These are phyloP conservation scores for Rhagologus leucostigma DNA, from an alignment of 2,113 vertebrate species.

Conservation along the genomic window DNA sequence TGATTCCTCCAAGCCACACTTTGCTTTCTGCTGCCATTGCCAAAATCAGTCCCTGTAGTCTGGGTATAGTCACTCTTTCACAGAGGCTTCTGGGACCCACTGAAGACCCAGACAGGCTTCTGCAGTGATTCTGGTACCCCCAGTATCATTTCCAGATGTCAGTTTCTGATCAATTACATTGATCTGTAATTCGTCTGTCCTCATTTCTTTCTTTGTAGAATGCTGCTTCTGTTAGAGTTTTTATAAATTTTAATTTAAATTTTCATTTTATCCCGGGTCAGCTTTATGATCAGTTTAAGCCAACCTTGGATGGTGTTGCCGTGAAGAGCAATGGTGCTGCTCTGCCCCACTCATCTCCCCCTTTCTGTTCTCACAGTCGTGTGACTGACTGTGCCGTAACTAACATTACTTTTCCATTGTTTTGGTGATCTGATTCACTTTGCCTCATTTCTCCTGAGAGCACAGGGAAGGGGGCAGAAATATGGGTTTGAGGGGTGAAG, in stretches of 20 bases:
- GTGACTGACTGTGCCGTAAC: background rate
- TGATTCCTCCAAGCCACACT: background rate
- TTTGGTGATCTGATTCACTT: background rate
- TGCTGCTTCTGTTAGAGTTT: background rate
- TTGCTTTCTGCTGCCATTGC: background rate
- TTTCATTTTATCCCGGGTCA: background rate
- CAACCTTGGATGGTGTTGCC: background rate
- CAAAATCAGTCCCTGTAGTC: background rate
- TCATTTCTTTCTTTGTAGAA: background rate
- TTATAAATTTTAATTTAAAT: background rate
- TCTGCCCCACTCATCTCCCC: background rate
- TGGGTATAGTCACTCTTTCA: background rate
- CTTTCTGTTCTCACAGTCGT: background rate
- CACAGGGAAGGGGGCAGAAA: background rate
- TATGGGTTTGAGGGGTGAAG: rapidly evolving
- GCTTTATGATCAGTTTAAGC: background rate
- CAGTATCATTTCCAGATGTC: background rate
- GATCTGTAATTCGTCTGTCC: background rate
- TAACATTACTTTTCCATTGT: background rate
- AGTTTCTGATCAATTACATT: background rate
- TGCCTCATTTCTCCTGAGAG: background rate
- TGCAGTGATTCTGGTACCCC: background rate
- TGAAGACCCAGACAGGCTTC: background rate
- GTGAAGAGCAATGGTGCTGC: background rate
- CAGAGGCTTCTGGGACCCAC: background rate